Evolutionary conservation across 2,888 invertebrate genomes (phyloP).

Genomic region (Iphiclides podalirius): DNA sequence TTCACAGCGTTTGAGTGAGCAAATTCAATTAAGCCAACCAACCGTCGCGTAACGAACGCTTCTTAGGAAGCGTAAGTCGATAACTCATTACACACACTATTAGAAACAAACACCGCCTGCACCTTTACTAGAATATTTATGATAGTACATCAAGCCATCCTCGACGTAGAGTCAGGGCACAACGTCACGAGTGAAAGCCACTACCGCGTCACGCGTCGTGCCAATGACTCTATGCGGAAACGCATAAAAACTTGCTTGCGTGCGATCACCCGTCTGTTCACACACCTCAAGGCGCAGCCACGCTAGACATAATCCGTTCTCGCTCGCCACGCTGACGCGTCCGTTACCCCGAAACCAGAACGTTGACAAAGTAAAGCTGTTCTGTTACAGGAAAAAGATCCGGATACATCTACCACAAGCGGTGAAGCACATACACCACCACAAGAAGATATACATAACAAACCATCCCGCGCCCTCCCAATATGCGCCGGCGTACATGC

Average conservation of each 20-base stretch:
- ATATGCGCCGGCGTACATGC: constrained; percentile 70
- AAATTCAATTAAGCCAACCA: constrained; percentile 39
- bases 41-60: constrained; percentile 45
- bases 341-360: neutral
- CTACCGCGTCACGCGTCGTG: constrained; percentile 59
- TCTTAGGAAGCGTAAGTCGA: constrained; percentile 56
- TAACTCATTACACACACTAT: constrained; percentile 17
- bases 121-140: constrained; percentile 40
- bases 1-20: constrained; percentile 29
- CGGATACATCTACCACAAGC: constrained; percentile 79
- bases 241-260: constrained; percentile 43
- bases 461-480: constrained; percentile 70
- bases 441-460: constrained; percentile 76
- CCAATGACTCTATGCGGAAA: constrained; percentile 70
- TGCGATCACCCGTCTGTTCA: constrained; percentile 44
- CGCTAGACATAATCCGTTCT: neutral
- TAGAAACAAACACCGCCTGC: constrained; percentile 35
- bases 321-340: neutral
- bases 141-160: constrained; percentile 41
- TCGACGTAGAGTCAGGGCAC: constrained; percentile 31
- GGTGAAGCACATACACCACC: constrained; percentile 78
- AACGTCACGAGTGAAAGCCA: constrained; percentile 63
- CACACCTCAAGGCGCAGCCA: neutral
- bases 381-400: constrained; percentile 78
- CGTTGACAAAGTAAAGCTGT: constrained; percentile 38